Percentiles rank a stretch among this genome's conserved stretches.
phyloP scores from a whole-genome alignment of 2,113 vertebrate species.

The Prionailurus bengalensis region DNA sequence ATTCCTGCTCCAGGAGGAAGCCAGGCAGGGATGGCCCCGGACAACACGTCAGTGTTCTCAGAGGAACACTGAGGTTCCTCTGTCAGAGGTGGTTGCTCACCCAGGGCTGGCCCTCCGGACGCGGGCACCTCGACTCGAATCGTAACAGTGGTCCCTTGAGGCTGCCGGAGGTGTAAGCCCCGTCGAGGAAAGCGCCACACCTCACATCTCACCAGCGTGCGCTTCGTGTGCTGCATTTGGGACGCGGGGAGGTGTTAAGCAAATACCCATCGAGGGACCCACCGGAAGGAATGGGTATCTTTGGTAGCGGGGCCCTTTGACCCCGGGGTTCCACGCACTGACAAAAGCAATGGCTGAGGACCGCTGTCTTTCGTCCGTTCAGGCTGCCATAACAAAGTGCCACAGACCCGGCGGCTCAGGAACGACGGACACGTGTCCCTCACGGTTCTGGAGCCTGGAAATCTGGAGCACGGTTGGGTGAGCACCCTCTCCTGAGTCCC shows the following conservation, averaged over 20 bases:
- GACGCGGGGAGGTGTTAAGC: neutral
- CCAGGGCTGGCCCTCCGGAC: accelerated
- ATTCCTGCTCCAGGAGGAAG: accelerated
- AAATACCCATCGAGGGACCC: neutral
- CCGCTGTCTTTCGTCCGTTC: accelerated
- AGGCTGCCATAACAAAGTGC: accelerated
- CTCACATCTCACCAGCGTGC: accelerated
- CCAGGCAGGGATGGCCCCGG: accelerated
- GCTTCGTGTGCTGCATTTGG: accelerated
- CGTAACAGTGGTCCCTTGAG: neutral
- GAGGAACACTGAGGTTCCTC: accelerated
- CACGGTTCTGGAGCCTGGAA: neutral
- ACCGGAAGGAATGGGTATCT: accelerated
- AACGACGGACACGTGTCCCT: accelerated
- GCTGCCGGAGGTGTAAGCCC: accelerated
- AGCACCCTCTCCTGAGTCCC: neutral
- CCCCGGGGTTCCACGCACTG: too few relatives aligned
- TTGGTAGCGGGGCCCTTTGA: neutral
- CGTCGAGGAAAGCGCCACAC: accelerated
- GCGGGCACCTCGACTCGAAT: neutral
- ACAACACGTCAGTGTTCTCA: accelerated
- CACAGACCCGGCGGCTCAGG: accelerated
- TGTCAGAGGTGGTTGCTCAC: neutral
- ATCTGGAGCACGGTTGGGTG: accelerated
- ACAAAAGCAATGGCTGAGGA: too few relatives aligned